phyloP scores from a whole-genome alignment of 2,797 vertebrate genomes.

The Rousettus madagascariensis region DNA sequence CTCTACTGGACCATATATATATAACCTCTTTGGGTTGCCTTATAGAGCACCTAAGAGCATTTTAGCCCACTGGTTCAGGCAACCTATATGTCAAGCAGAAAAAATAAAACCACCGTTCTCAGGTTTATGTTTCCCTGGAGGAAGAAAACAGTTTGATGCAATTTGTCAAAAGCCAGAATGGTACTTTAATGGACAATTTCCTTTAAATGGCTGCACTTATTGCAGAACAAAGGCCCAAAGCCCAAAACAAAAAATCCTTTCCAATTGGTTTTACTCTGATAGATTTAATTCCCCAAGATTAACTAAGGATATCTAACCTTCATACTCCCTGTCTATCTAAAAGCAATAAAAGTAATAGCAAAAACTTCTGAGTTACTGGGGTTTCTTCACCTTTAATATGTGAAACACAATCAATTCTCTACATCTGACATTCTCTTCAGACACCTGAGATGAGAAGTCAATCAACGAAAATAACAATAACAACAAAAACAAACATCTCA shows the following conservation, averaged over 20 bases:
- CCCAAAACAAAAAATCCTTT: constrained; percentile 70
- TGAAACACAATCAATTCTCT: constrained; percentile 47
- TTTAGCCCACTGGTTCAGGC: constrained; percentile 36
- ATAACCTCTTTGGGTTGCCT: constrained; percentile 46
- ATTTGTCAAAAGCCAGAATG: constrained; percentile 78
- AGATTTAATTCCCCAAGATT: constrained; percentile 78
- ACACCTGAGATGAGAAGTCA: background rate
- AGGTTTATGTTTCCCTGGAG: constrained; percentile 69
- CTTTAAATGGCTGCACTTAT: constrained; percentile 76
- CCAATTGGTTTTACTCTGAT: constrained; percentile 69
- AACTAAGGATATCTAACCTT: constrained; percentile 63
- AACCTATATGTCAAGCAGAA: constrained; percentile 72
- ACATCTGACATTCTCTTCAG: background rate
- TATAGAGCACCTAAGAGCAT: constrained; percentile 53
- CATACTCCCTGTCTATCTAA: constrained; percentile 16
- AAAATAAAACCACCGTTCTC: constrained; percentile 68
- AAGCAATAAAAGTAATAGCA: constrained; percentile 54
- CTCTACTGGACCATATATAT: constrained; percentile 50
- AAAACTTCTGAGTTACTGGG: constrained; percentile 24
- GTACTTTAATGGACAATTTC: constrained; percentile 80
- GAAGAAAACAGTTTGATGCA: constrained; percentile 73
- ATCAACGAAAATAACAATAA: background rate
- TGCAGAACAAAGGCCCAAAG: constrained; percentile 68
- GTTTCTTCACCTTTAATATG: constrained; percentile 45
- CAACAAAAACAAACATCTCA: background rate